Percentiles rank a stretch among this genome's conserved stretches.
phyloP scores from a whole-genome alignment of 2,888 invertebrate genomes.

The Ophion obscuratus region DNA sequence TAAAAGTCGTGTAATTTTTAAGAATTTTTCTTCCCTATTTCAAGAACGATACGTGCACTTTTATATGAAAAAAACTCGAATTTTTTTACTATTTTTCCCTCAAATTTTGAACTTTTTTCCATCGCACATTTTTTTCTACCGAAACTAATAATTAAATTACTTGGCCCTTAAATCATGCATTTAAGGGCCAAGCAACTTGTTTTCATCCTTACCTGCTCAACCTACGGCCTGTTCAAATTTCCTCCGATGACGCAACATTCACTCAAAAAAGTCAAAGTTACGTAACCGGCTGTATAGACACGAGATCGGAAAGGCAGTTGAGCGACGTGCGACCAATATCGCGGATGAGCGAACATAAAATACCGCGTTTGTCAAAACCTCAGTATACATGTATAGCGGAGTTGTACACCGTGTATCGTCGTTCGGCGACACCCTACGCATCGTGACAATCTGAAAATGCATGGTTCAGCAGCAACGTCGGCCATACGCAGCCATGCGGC shows the following conservation, averaged over 20 bases:
- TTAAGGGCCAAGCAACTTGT: too few relatives aligned
- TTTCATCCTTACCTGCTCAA: too few relatives aligned
- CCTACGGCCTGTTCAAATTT: too few relatives aligned
- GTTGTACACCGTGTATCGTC: constrained; percentile 26
- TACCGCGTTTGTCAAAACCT: constrained; percentile 26
- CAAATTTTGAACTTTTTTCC: too few relatives aligned
- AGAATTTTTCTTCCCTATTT: too few relatives aligned
- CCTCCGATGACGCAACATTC: background rate
- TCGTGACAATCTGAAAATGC: constrained; percentile 36
- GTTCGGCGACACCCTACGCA: background rate
- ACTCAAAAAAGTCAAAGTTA: constrained; percentile 18
- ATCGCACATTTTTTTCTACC: background rate
- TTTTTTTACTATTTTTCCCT: too few relatives aligned
- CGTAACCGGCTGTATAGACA: constrained; percentile 1
- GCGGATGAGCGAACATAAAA: constrained; percentile 50
- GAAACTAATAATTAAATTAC: too few relatives aligned
- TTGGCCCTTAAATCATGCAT: too few relatives aligned
- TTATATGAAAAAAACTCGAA: too few relatives aligned
- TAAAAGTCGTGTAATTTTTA: too few relatives aligned
- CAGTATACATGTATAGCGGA: background rate
- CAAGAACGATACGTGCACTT: too few relatives aligned
- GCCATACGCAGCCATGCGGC: background rate
- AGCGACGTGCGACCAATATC: constrained; percentile 46
- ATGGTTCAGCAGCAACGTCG: constrained; percentile 30
- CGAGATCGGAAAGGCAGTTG: constrained; percentile 33